These are phyloP conservation scores for Australoheros facetus DNA, from an alignment of 2,797 vertebrate species.

Conservation along the genomic window DNA sequence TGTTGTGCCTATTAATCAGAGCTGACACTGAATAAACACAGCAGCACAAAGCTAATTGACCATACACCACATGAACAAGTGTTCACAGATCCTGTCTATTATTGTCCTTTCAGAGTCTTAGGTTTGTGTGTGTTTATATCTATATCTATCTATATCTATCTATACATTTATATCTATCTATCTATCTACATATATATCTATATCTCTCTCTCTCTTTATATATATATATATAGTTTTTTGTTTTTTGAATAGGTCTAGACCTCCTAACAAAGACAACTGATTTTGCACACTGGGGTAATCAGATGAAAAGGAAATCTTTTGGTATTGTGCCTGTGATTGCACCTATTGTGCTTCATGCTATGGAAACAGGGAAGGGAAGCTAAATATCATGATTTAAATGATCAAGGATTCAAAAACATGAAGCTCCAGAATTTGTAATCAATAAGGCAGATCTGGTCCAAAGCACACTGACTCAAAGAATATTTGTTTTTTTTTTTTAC, in stretches of 20 bases:
- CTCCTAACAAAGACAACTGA: conserved; percentile 74
- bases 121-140: conserved; percentile 25
- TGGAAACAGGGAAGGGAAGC: conserved; percentile 27
- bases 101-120: conserved; percentile 27
- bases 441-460: conserved; percentile 24
- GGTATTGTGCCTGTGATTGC: conserved; percentile 66
- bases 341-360: conserved; percentile 61
- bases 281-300: conserved; percentile 69
- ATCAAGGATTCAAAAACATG: conserved; percentile 32
- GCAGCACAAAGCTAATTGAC: conserved; percentile 72
- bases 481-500: background rate
- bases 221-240: background rate
- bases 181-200: no score
- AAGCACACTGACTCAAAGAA: conserved; percentile 8
- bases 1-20: conserved; percentile 76
- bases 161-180: no score
- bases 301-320: conserved; percentile 60
- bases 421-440: conserved; percentile 41
- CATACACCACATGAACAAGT: conserved; percentile 57
- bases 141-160: background rate
- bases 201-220: no score
- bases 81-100: conserved; percentile 24
- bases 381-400: conserved; percentile 38
- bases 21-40: conserved; percentile 69
- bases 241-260: background rate